Evolutionary conservation across 2,797 vertebrate species (phyloP), one percentile per base, ranked within the genome.

Genomic region (Bryconaethiops microstoma): DNA sequence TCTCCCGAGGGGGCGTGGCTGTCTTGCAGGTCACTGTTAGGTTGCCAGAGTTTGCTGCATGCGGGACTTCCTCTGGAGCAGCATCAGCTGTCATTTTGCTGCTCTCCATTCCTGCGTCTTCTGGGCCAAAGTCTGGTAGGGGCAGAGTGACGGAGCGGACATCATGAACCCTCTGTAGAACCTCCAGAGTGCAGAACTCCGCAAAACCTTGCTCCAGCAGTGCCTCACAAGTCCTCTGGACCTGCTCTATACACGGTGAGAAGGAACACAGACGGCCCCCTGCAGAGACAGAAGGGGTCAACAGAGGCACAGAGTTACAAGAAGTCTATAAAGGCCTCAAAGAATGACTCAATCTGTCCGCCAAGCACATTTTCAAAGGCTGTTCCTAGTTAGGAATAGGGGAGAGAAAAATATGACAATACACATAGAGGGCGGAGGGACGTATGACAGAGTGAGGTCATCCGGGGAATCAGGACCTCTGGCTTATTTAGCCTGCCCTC

Each of bases 191-290:
- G 93, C 90, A 95, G 89, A 98, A 92, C 90, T 99, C 97, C 16
- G 94, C 87, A 71, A 99, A 99, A 39, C 96, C 96, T 0, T 88
- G 88, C 50, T 95, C 92, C 0, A 86, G 84, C 90, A 99, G 90
- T 0, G 93, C 94, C 80, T 95, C 93, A 71, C 97, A 98, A 0
- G 97, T 99, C 90, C 92, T 94, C 87, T 99, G 98, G 3, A 99
- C 98, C 92, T 99, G 98, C 90, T 99, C 98, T 0, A 99, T 97
- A 80, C 98, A 99, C 0, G 98, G 98, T 0, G 98, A 99, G 91
- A 99, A 99, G 35, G 98, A 99, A 69, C 96, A 98, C 83, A 99
- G 79, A 39, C 97, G 96, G 6, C 98, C 97, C 40, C 97, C 98
- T 99, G 92, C 5, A 78, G 12, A 59, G 14, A 74, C 1, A 72